Evolutionary conservation across 2,797 vertebrate species (phyloP).

Genomic region (Vespertilio murinus): DNA sequence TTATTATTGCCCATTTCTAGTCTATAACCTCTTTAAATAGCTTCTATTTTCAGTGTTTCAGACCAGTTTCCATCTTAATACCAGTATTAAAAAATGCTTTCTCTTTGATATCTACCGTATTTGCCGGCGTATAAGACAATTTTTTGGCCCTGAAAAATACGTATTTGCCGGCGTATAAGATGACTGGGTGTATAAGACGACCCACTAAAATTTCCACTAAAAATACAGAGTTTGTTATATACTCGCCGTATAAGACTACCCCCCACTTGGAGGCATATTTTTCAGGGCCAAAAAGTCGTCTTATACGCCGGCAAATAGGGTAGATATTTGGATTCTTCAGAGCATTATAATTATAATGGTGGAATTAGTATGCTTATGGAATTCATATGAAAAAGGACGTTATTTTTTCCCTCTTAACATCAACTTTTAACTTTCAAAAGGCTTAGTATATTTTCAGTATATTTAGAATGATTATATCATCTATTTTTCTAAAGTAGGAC

Average conservation of each 20-base stretch:
- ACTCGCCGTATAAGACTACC: no score
- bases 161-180: no score
- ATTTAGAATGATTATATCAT: neutral
- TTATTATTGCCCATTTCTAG: conserved; percentile 26
- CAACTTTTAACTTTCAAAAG: conserved; percentile 49
- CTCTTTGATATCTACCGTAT: neutral
- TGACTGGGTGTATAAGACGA: no score
- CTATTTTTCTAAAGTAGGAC: conserved; percentile 3
- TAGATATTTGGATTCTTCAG: conserved; percentile 3
- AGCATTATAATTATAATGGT: conserved; percentile 39
- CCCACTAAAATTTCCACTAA: no score
- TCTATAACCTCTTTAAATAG: conserved; percentile 30
- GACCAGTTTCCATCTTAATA: conserved; percentile 15
- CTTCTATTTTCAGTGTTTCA: conserved; percentile 53
- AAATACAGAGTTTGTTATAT: no score
- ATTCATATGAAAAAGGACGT: neutral
- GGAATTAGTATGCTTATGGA: conserved; percentile 5
- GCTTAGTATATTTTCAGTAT: neutral
- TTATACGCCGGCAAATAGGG: no score
- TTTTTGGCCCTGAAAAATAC: no score
- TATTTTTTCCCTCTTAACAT: neutral
- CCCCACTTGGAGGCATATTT: no score
- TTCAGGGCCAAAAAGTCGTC: no score
- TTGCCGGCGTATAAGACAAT: no score
- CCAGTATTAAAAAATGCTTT: neutral